Evolutionary conservation across 2,888 invertebrate genomes (phyloP).

Genomic region (Rhagonycha fulva): DNA sequence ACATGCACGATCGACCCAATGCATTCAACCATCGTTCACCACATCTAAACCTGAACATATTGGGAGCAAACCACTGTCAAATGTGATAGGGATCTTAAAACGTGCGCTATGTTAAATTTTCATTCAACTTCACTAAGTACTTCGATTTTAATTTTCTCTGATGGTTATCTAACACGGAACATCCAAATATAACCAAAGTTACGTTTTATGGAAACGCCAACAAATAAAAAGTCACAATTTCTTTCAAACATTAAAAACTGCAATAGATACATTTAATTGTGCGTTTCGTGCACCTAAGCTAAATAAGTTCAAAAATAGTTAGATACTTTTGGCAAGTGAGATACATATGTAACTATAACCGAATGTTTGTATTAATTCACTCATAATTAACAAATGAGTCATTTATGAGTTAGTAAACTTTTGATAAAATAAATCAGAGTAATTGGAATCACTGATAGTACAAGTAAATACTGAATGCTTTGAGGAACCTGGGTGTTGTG

Average conservation of each 20-base stretch:
- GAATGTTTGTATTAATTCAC: too few relatives aligned
- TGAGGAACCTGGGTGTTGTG: too few relatives aligned
- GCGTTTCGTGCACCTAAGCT: too few relatives aligned
- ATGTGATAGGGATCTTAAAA: conserved; percentile 43
- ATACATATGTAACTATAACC: too few relatives aligned
- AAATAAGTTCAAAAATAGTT: too few relatives aligned
- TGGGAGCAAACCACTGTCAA: conserved; percentile 44
- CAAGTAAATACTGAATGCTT: too few relatives aligned
- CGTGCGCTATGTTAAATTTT: background rate
- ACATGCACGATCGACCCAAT: conserved; percentile 42
- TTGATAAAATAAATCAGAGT: too few relatives aligned
- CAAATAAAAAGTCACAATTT: background rate
- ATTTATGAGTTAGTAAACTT: too few relatives aligned
- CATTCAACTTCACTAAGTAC: background rate
- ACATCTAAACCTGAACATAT: conserved; percentile 39
- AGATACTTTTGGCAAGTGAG: too few relatives aligned
- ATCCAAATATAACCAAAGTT: background rate
- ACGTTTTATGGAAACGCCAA: background rate
- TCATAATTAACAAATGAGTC: too few relatives aligned
- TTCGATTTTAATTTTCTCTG: background rate
- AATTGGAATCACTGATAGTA: too few relatives aligned
- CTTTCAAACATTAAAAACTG: background rate
- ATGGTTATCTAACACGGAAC: background rate
- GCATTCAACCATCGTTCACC: conserved; percentile 38
- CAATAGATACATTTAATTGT: background rate